Evolutionary conservation across 2,113 vertebrate species (phyloP).

Genomic region (Stercorarius parasiticus): DNA sequence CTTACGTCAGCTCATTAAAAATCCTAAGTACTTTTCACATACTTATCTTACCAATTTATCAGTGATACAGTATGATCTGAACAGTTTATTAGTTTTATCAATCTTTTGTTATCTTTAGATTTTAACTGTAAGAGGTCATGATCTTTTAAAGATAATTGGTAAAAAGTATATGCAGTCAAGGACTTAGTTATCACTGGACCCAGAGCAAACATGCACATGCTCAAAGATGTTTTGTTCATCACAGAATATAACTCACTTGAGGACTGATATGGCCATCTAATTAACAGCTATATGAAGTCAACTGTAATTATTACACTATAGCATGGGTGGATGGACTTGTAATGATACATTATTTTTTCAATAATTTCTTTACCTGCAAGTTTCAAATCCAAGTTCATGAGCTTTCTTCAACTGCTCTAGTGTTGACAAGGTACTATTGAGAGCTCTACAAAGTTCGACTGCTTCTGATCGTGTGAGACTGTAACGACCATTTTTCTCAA

Average conservation of each 20-base stretch:
- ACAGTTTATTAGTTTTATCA: background rate
- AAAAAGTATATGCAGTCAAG: background rate
- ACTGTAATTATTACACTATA: background rate
- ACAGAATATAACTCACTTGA: background rate
- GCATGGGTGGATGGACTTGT: background rate
- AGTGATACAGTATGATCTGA: background rate
- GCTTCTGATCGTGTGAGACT: slow-evolving; percentile 75
- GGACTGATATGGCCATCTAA: background rate
- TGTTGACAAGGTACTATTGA: slow-evolving; percentile 76
- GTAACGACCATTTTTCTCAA: slow-evolving; percentile 83
- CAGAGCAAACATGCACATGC: background rate
- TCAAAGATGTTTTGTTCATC: background rate
- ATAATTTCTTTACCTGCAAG: slow-evolving; percentile 84
- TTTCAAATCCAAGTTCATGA: slow-evolving; percentile 74
- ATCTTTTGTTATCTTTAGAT: background rate
- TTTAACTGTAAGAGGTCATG: background rate
- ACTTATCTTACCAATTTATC: background rate
- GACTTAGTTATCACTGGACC: background rate
- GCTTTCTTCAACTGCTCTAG: slow-evolving; percentile 72
- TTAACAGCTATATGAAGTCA: background rate
- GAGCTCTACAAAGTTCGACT: slow-evolving; percentile 72
- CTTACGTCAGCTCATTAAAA: background rate
- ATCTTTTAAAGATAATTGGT: background rate
- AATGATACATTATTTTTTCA: background rate
- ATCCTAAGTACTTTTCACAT: background rate